phyloP scores from a whole-genome alignment of 1,140 invertebrate genomes.

The Dolichoris vasculosae region DNA sequence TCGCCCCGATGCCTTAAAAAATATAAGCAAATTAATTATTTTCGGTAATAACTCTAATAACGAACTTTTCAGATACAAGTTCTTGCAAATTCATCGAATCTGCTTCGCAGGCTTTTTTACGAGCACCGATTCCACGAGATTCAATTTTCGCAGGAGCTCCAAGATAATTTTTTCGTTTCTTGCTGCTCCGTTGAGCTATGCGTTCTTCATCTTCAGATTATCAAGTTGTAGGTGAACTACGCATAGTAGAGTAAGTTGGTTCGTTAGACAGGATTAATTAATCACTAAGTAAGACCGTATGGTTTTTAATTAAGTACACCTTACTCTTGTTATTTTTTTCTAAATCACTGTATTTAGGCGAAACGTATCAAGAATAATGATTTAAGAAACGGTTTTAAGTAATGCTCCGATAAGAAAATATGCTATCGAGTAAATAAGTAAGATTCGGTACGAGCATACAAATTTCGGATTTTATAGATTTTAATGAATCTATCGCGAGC shows the following conservation, averaged over 20 bases:
- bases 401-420: background rate
- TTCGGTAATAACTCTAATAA: background rate
- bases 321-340: conserved; percentile 34
- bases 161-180: conserved; percentile 13
- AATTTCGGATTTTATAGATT: background rate
- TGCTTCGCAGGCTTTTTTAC: background rate
- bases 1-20: background rate
- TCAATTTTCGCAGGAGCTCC: background rate
- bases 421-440: background rate
- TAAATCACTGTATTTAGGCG: conserved; percentile 48
- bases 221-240: background rate
- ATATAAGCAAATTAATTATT: background rate
- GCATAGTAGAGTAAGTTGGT: conserved; percentile 5
- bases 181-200: conserved; percentile 7
- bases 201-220: background rate
- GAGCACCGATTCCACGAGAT: background rate
- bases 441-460: background rate
- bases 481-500: background rate
- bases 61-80: background rate
- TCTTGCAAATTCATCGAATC: background rate
- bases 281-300: conserved; percentile 13
- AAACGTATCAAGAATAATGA: conserved; percentile 13
- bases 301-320: conserved; percentile 35
- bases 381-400: background rate
- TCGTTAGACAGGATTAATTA: conserved; percentile 51